Evolutionary conservation across 2,888 invertebrate species (phyloP), one percentile per base, ranked within the genome.

Genomic region (Harpagoxenus sublaevis): DNA sequence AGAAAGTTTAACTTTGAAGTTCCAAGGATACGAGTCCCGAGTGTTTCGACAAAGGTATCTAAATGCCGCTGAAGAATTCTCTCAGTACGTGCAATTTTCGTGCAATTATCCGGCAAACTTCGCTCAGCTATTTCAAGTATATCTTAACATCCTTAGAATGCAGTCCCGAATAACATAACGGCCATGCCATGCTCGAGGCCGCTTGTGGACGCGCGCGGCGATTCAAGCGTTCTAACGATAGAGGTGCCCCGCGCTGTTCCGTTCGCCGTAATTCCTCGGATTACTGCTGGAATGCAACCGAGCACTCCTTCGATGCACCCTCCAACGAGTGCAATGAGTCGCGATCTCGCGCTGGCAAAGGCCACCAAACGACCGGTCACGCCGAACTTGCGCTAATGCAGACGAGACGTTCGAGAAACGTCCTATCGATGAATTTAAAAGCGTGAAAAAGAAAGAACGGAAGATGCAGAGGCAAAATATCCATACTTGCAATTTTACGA

Each of bases 291-390:
- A 90, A 89, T 90, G 90, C 83, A 77, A 75, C 70, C 57, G 60
- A 89, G 87, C 89, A 89, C 90, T 90, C 90, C 89, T 60, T 84
- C 78, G 84, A 89, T 88, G 86, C 84, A 74, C 84, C 86, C 86
- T 63, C 65, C 57, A 23, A 62, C 31, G 63, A 62, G 74, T 70
- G 73, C 83, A 66, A 68, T 63, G 57, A 83, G 84, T 65, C 83
- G 75, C 82, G 85, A 82, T 84, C 84, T 48, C 55, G 60, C 62
- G 65, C 62, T 65, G 78, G 85, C 87, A 89, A 89, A 89, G 89
- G 89, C 82, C 89, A 89, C 57, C 12, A 28, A 60, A 75, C 88
- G 85, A 87, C 84, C 86, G 86, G 82, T 86, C 86, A 77, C 86
- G 70, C 18, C 70, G 66, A 78, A 85, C 85, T 86, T 70, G 31